Conservation (phyloP, 2,797 vertebrate species). For the Dendrocincla tyrannina region DNA sequence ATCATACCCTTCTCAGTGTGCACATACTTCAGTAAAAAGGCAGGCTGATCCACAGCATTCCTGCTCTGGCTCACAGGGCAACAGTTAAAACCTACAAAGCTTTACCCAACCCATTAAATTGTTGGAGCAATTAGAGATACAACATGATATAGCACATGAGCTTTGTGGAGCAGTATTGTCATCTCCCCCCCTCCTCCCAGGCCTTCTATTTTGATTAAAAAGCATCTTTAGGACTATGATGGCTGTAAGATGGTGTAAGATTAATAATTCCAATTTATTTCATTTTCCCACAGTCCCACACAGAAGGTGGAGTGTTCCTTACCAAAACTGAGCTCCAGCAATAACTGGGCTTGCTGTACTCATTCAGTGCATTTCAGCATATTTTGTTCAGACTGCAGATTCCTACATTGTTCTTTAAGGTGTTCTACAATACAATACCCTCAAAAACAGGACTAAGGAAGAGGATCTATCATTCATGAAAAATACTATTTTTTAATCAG, state of each 20-base stretch:
- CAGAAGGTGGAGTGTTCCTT: not conserved
- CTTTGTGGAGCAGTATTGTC: not conserved
- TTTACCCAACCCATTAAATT: not conserved
- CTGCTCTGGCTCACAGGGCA: not conserved
- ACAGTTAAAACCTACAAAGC: not conserved
- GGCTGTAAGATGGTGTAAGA: not conserved
- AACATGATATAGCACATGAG: not conserved
- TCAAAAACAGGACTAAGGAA: not conserved
- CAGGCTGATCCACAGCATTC: not conserved
- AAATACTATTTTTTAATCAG: not conserved
- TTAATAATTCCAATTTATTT: not conserved
- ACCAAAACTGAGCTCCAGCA: not conserved
- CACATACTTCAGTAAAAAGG: not conserved
- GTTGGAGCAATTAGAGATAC: not conserved
- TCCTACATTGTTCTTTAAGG: not conserved
- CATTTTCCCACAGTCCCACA: not conserved
- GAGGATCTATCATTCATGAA: not conserved
- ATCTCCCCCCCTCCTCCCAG: rapidly evolving
- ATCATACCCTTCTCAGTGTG: not conserved
- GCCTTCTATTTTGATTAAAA: not conserved
- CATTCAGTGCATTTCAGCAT: not conserved
- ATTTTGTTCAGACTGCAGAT: not conserved
- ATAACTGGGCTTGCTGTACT: not conserved
- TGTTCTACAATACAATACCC: not conserved
- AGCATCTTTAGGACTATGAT: not conserved